Percentiles rank a stretch among this genome's conserved stretches.
phyloP scores from a whole-genome alignment of 2,888 invertebrate species.

The Tolmerus cingulatus region DNA sequence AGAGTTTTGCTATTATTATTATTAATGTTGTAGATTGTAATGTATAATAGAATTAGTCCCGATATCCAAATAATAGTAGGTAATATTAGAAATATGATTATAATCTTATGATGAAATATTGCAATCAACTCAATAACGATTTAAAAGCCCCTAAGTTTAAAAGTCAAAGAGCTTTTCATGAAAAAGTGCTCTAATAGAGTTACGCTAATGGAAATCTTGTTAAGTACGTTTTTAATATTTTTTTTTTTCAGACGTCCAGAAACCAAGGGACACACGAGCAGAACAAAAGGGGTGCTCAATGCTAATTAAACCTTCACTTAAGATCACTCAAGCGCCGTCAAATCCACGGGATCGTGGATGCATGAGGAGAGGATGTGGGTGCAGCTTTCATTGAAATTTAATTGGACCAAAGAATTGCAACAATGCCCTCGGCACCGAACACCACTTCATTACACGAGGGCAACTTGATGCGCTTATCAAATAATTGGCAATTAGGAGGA shows the following conservation, averaged over 20 bases:
- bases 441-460: slow-evolving; percentile 43
- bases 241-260: not conserved
- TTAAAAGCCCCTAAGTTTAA: not conserved
- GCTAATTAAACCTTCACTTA: slow-evolving; percentile 12
- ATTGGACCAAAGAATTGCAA: slow-evolving; percentile 23
- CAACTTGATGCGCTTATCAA: slow-evolving; percentile 46
- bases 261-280: not conserved
- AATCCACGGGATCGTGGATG: not conserved
- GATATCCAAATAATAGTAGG: too few relatives aligned
- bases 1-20: too few relatives aligned
- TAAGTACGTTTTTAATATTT: not conserved
- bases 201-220: not conserved
- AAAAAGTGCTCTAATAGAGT: not conserved
- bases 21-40: too few relatives aligned
- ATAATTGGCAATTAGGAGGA: slow-evolving; percentile 43
- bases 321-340: not conserved
- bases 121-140: too few relatives aligned
- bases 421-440: slow-evolving; percentile 26
- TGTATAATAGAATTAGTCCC: too few relatives aligned
- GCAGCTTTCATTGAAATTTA: slow-evolving; percentile 13
- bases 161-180: not conserved
- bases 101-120: too few relatives aligned
- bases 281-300: not conserved
- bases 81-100: too few relatives aligned
- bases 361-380: not conserved